Evolutionary conservation across 2,113 vertebrate species (phyloP).

Genomic region (Origma solitaria): DNA sequence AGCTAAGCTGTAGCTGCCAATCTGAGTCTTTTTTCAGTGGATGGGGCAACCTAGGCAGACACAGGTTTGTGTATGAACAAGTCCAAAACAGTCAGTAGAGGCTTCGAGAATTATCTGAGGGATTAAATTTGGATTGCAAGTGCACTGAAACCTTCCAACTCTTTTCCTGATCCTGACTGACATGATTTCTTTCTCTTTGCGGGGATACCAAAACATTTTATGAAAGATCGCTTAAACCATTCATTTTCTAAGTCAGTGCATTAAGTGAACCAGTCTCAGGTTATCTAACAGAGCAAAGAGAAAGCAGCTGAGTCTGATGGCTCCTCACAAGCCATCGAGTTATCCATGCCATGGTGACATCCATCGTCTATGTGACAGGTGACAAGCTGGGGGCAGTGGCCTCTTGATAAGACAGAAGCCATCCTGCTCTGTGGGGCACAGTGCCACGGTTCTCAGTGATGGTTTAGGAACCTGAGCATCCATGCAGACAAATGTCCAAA

Average conservation of each 20-base stretch:
- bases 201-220: background rate
- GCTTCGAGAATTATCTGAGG: background rate
- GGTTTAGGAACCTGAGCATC: background rate
- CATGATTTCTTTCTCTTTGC: background rate
- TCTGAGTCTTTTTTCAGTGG: background rate
- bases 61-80: background rate
- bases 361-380: accelerated
- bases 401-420: background rate
- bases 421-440: background rate
- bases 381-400: background rate
- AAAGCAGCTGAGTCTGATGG: background rate
- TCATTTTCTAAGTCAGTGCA: background rate
- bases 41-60: background rate
- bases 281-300: background rate
- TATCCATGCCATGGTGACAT: background rate
- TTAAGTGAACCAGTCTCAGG: background rate
- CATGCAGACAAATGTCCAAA: background rate
- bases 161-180: background rate
- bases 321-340: background rate
- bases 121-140: background rate
- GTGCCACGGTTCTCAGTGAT: background rate
- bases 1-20: background rate
- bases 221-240: background rate
- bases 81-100: background rate
- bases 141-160: background rate